Conservation (phyloP, 1,140 invertebrate genomes). For the Acromyrmex echinatior region DNA sequence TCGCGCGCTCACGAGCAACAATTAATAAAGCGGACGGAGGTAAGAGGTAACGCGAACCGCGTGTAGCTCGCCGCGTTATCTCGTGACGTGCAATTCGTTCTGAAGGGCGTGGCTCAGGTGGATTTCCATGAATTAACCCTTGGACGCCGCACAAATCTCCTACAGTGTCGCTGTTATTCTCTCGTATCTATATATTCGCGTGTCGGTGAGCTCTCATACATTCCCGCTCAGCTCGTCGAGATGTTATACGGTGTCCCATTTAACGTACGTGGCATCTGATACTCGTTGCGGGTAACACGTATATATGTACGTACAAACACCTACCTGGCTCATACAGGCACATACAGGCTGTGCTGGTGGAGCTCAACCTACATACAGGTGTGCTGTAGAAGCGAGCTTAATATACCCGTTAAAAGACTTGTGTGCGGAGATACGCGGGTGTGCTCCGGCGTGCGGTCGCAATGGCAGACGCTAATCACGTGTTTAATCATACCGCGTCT, state of each 20-base stretch:
- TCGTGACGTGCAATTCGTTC: slow-evolving; percentile 53
- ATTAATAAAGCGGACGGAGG: slow-evolving; percentile 47
- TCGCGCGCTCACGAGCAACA: slow-evolving; percentile 15
- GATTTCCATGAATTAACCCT: slow-evolving; percentile 55
- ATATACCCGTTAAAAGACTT: slow-evolving; percentile 49
- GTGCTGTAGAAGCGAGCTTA: slow-evolving; percentile 17
- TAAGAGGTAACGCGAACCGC: slow-evolving; percentile 51
- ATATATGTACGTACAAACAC: slow-evolving; percentile 5
- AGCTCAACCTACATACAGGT: slow-evolving; percentile 23
- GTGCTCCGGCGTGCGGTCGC: slow-evolving; percentile 8
- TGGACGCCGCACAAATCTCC: slow-evolving; percentile 56
- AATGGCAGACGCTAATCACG: slow-evolving; percentile 49
- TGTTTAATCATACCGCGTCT: slow-evolving; percentile 60
- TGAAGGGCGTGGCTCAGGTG: slow-evolving; percentile 57
- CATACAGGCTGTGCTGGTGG: background rate
- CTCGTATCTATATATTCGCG: slow-evolving; percentile 39
- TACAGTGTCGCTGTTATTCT: slow-evolving; percentile 55
- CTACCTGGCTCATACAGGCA: background rate
- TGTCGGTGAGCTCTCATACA: slow-evolving; percentile 32
- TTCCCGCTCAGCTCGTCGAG: slow-evolving; percentile 46
- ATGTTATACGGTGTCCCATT: slow-evolving; percentile 54
- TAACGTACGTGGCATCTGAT: slow-evolving; percentile 65
- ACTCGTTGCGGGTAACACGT: slow-evolving; percentile 41
- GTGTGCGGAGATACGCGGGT: background rate
- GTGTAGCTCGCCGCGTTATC: slow-evolving; percentile 39